These are phyloP conservation scores for Sinonovacula constricta DNA, from an alignment of 1,140 invertebrate species.

Conservation along the genomic window DNA sequence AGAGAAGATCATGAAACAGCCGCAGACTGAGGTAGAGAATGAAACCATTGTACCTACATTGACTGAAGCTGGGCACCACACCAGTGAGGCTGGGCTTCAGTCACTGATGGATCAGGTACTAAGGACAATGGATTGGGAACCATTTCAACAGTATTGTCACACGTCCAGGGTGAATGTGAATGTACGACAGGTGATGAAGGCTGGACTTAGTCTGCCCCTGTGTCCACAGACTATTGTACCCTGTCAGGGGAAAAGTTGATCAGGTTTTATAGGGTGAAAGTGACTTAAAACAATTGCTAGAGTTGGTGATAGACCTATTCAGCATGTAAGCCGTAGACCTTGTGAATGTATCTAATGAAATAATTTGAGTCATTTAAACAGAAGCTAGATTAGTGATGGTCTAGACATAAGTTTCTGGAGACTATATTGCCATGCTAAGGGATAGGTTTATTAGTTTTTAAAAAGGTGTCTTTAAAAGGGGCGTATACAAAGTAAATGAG, in stretches of 20 bases:
- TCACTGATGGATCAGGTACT: slow-evolving; percentile 28
- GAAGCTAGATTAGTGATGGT: too few species aligned
- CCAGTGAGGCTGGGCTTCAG: slow-evolving; percentile 26
- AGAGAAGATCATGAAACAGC: not conserved
- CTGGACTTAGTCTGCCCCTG: slow-evolving; percentile 17
- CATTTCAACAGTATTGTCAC: slow-evolving; percentile 63
- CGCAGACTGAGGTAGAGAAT: slow-evolving; percentile 10
- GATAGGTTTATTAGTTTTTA: too few species aligned
- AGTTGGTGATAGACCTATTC: too few species aligned
- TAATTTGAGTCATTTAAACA: too few species aligned
- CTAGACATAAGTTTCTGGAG: too few species aligned
- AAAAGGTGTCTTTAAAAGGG: too few species aligned
- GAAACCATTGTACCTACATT: slow-evolving; percentile 28
- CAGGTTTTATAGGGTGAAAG: too few species aligned
- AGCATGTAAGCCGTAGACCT: too few species aligned
- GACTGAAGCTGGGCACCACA: slow-evolving; percentile 27
- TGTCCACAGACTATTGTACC: slow-evolving; percentile 21
- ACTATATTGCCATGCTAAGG: too few species aligned
- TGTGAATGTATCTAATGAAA: too few species aligned
- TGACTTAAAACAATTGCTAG: too few species aligned
- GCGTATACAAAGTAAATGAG: too few species aligned
- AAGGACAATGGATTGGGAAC: slow-evolving; percentile 42
- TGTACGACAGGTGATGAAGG: slow-evolving; percentile 71
- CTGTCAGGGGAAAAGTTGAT: slow-evolving; percentile 14
- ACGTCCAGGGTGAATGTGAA: slow-evolving; percentile 73